These are phyloP conservation scores for Parapsyche elsis DNA, from an alignment of 1,140 invertebrate species.

Conservation along the genomic window DNA sequence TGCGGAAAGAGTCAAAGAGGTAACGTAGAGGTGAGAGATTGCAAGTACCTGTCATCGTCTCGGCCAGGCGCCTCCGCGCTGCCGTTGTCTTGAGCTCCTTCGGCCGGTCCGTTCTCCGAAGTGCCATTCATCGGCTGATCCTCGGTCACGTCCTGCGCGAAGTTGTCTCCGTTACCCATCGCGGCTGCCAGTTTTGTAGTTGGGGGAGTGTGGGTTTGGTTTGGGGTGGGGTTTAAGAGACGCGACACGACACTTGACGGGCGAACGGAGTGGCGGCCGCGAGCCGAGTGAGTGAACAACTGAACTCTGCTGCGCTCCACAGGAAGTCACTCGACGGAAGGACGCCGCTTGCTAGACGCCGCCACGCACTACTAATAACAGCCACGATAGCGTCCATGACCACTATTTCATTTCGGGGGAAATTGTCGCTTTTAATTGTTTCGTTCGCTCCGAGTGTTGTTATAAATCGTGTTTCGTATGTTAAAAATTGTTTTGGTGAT, in stretches of 20 bases:
- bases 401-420: too few relatives aligned
- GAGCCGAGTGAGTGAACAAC: conserved; percentile 5
- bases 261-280: conserved; percentile 7
- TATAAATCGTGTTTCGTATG: too few relatives aligned
- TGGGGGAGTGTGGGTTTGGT: not conserved
- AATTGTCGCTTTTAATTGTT: too few relatives aligned
- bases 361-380: not conserved
- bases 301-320: not conserved
- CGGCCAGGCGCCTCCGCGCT: conserved; percentile 74
- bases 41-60: conserved; percentile 79
- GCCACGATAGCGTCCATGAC: too few relatives aligned
- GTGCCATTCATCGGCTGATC: conserved; percentile 71
- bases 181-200: not conserved
- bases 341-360: too few relatives aligned
- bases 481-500: too few relatives aligned
- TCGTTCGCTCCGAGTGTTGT: too few relatives aligned
- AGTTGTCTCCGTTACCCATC: conserved; percentile 72
- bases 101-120: conserved; percentile 71
- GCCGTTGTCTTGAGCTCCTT: conserved; percentile 71
- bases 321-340: conserved; percentile 29
- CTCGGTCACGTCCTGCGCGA: conserved; percentile 75
- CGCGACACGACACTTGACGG: conserved; percentile 5
- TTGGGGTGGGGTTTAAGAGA: too few relatives aligned
- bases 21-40: conserved; percentile 18
- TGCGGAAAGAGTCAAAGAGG: not conserved